These are phyloP conservation scores for Chironomus tentans DNA, from an alignment of 2,888 invertebrate species.

Conservation along the genomic window DNA sequence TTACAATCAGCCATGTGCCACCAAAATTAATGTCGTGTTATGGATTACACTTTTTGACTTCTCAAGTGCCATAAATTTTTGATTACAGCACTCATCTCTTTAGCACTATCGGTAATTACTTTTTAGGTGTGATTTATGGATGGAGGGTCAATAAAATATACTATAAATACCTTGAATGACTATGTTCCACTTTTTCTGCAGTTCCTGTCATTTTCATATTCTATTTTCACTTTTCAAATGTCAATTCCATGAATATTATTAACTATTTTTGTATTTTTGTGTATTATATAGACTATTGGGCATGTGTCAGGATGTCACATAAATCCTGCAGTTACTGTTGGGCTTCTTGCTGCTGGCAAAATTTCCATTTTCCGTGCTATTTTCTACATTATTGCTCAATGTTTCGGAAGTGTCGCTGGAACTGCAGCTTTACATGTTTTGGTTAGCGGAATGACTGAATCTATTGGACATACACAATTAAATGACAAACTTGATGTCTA, in stretches of 20 bases:
- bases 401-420: slow-evolving; percentile 71
- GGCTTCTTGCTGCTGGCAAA: slow-evolving; percentile 68
- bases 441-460: slow-evolving; percentile 50
- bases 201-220: background rate
- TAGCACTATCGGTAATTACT: too few relatives aligned
- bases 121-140: too few relatives aligned
- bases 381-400: slow-evolving; percentile 74
- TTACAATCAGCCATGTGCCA: too few relatives aligned
- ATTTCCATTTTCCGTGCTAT: slow-evolving; percentile 64
- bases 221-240: background rate
- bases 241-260: too few relatives aligned
- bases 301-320: slow-evolving; percentile 86
- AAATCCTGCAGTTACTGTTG: slow-evolving; percentile 85
- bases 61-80: background rate
- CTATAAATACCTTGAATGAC: background rate
- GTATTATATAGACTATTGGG: slow-evolving; percentile 57
- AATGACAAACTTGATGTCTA: slow-evolving; percentile 52
- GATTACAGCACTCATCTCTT: background rate
- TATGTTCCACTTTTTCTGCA: background rate
- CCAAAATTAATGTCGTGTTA: too few relatives aligned
- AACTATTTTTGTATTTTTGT: background rate
- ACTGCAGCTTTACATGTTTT: slow-evolving; percentile 60
- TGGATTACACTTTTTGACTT: background rate
- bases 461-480: slow-evolving; percentile 61
- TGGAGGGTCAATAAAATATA: too few relatives aligned